A percentile compares a stretch with the other conserved stretches of the same genome.
Evolutionary conservation across 2,797 vertebrate species (phyloP).

Genomic region (Gambelia wislizenii): DNA sequence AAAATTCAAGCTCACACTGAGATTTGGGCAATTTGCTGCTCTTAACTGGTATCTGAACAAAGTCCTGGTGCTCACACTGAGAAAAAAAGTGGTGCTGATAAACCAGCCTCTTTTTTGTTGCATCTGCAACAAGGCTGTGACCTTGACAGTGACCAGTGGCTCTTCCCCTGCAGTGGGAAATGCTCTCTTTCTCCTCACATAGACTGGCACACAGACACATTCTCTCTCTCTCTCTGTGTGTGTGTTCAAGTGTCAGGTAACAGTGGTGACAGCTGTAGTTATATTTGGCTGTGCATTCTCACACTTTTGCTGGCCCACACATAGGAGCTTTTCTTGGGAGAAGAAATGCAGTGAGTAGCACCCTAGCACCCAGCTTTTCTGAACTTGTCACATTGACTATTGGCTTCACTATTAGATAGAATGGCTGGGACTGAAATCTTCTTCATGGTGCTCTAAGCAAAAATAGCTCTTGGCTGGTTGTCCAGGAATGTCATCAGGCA

Average conservation of each 20-base stretch:
- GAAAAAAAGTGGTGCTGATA: no score
- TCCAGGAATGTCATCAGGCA: neutral
- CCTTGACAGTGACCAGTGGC: neutral
- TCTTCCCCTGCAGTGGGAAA: neutral
- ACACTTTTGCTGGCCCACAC: neutral
- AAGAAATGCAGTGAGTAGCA: no score
- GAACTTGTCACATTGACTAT: no score
- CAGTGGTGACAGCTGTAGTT: conserved; percentile 45
- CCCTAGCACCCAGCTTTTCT: neutral
- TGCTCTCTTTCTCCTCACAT: no score
- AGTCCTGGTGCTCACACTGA: no score
- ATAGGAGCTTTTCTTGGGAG: neutral
- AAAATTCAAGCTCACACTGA: neutral
- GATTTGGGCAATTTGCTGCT: neutral
- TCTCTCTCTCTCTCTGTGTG: neutral
- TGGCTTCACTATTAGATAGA: neutral
- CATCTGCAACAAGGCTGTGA: neutral
- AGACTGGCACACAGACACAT: neutral
- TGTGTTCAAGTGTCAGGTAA: neutral
- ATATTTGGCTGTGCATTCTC: neutral
- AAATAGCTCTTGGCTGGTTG: neutral
- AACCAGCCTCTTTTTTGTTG: neutral
- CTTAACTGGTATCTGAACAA: no score
- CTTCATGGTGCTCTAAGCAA: neutral
- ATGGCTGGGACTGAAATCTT: neutral